phyloP scores from a whole-genome alignment of 2,888 invertebrate species.

The Sericinus montela region DNA sequence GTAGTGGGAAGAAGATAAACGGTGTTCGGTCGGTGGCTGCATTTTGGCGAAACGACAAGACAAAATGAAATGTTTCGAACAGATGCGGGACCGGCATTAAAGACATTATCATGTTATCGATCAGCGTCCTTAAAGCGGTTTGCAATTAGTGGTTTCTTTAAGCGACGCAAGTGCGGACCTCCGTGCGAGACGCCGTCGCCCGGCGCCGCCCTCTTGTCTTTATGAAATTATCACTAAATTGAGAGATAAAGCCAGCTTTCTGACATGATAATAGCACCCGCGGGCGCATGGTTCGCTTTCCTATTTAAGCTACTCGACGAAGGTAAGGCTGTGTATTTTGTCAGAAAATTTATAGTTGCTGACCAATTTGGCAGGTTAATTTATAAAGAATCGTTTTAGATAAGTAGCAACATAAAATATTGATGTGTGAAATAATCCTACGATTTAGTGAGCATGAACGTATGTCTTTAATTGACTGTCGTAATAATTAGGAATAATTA shows the following conservation, averaged over 20 bases:
- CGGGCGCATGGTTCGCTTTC: slow-evolving; percentile 38
- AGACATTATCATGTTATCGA: slow-evolving; percentile 70
- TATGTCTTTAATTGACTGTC: too few species aligned
- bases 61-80: slow-evolving; percentile 50
- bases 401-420: too few species aligned
- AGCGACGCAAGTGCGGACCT: slow-evolving; percentile 48
- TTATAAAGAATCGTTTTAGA: not conserved
- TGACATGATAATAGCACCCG: slow-evolving; percentile 63
- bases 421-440: too few species aligned
- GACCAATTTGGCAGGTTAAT: not conserved
- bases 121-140: slow-evolving; percentile 62
- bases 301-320: slow-evolving; percentile 50
- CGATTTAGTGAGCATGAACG: too few species aligned
- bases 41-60: slow-evolving; percentile 42
- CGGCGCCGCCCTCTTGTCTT: slow-evolving; percentile 46
- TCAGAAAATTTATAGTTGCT: slow-evolving; percentile 22
- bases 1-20: slow-evolving; percentile 16
- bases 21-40: slow-evolving; percentile 21
- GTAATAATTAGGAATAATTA: too few species aligned
- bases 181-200: slow-evolving; percentile 42
- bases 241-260: slow-evolving; percentile 63
- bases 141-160: slow-evolving; percentile 60
- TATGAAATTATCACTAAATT: slow-evolving; percentile 73
- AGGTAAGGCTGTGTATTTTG: slow-evolving; percentile 21
- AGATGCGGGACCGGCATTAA: slow-evolving; percentile 57